phyloP scores from a whole-genome alignment of 2,888 invertebrate species.

The Xestoiulus laeticollis region DNA sequence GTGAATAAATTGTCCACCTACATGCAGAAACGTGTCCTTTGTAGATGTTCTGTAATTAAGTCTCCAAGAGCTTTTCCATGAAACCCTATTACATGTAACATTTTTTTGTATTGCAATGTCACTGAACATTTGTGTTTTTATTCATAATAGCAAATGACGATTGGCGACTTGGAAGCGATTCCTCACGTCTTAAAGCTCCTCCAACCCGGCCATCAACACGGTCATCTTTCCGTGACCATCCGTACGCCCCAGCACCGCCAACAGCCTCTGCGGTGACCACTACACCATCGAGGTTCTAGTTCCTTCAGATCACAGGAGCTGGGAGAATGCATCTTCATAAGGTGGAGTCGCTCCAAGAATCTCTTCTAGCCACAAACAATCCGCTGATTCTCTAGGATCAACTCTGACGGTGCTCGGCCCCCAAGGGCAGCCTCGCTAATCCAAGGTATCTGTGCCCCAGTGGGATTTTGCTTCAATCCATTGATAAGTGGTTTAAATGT shows the following conservation, averaged over 20 bases:
- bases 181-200: conserved; percentile 46
- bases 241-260: conserved; percentile 49
- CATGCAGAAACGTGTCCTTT: too few relatives aligned
- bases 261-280: conserved; percentile 36
- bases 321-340: neutral
- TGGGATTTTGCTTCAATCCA: conserved; percentile 39
- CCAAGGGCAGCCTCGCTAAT: conserved; percentile 24
- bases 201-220: neutral
- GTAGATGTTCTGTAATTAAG: too few relatives aligned
- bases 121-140: neutral
- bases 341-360: neutral
- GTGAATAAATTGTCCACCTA: too few relatives aligned
- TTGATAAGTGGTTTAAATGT: neutral
- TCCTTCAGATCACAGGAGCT: neutral
- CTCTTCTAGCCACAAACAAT: conserved; percentile 28
- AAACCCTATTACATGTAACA: too few relatives aligned
- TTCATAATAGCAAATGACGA: conserved; percentile 38
- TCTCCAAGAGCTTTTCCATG: too few relatives aligned
- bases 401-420: conserved; percentile 30
- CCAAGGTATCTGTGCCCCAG: conserved; percentile 34
- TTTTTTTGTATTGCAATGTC: neutral
- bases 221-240: conserved; percentile 49
- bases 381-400: conserved; percentile 33
- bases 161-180: conserved; percentile 51
- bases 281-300: conserved; percentile 46